A percentile compares a stretch with the other conserved stretches of the same genome.
Conservation (phyloP, 2,113 vertebrate species). For the Ceyx cyanopectus region DNA sequence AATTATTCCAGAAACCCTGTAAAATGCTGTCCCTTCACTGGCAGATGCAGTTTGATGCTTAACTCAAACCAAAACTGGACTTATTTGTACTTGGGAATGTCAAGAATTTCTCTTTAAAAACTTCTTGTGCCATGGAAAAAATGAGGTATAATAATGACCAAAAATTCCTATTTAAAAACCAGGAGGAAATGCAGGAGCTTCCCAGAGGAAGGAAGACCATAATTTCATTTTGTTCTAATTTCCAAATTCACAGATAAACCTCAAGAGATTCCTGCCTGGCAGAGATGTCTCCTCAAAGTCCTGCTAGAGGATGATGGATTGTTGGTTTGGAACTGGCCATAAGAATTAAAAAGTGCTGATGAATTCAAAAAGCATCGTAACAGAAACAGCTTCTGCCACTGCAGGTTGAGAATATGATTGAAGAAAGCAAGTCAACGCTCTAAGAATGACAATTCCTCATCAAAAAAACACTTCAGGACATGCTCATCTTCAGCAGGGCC, state of each 20-base stretch:
- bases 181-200: neutral
- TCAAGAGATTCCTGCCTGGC: neutral
- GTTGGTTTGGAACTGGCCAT: neutral
- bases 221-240: neutral
- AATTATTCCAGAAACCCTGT: neutral
- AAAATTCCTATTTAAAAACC: neutral
- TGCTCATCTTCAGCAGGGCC: constrained; percentile 1
- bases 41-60: neutral
- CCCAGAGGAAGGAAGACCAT: neutral
- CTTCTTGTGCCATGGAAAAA: neutral
- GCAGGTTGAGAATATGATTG: neutral
- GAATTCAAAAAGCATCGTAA: constrained; percentile 6
- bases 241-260: neutral
- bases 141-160: neutral
- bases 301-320: neutral
- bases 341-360: neutral
- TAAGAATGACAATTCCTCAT: constrained; percentile 14
- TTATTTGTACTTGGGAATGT: neutral
- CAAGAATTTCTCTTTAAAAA: neutral
- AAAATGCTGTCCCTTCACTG: neutral
- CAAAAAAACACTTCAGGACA: neutral
- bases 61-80: neutral
- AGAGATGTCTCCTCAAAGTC: neutral
- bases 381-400: neutral
- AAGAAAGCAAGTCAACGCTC: constrained; percentile 4